Evolutionary conservation across 2,888 invertebrate species (phyloP).

Genomic region (Dryocosmus kuriphilus): DNA sequence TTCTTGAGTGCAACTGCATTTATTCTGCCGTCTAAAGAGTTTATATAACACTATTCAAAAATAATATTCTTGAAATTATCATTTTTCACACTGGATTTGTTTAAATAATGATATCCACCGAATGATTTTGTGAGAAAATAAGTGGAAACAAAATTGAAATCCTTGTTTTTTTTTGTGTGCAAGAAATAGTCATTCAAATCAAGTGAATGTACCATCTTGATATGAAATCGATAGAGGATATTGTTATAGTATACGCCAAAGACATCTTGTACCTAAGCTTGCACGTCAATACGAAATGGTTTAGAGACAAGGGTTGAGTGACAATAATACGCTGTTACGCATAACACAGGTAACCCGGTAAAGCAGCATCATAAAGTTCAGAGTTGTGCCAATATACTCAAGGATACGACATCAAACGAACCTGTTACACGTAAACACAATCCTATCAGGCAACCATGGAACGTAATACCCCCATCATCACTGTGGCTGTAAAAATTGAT

Average conservation of each 20-base stretch:
- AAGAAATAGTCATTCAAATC: too few relatives aligned
- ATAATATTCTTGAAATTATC: too few relatives aligned
- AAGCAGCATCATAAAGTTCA: conserved; percentile 27
- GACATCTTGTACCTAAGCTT: not conserved
- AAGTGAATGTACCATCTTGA: too few relatives aligned
- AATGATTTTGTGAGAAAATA: too few relatives aligned
- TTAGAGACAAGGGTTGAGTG: not conserved
- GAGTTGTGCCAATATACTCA: conserved; percentile 28
- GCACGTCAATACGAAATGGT: not conserved
- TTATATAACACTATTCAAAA: too few relatives aligned
- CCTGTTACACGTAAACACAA: conserved; percentile 60
- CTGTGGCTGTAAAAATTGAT: conserved; percentile 67
- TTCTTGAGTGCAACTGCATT: too few relatives aligned
- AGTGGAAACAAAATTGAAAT: too few relatives aligned
- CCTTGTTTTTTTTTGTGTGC: too few relatives aligned
- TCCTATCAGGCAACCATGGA: conserved; percentile 54
- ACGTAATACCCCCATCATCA: conserved; percentile 24
- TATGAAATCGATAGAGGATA: too few relatives aligned
- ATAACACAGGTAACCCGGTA: conserved; percentile 13
- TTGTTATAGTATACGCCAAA: not conserved
- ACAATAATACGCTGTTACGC: conserved; percentile 12
- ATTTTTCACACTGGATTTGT: too few relatives aligned
- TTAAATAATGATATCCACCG: too few relatives aligned
- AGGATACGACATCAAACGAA: conserved; percentile 41
- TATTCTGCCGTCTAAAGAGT: too few relatives aligned